Evolutionary conservation across 2,797 vertebrate genomes (phyloP).

Genomic region (Scolopax rusticola): DNA sequence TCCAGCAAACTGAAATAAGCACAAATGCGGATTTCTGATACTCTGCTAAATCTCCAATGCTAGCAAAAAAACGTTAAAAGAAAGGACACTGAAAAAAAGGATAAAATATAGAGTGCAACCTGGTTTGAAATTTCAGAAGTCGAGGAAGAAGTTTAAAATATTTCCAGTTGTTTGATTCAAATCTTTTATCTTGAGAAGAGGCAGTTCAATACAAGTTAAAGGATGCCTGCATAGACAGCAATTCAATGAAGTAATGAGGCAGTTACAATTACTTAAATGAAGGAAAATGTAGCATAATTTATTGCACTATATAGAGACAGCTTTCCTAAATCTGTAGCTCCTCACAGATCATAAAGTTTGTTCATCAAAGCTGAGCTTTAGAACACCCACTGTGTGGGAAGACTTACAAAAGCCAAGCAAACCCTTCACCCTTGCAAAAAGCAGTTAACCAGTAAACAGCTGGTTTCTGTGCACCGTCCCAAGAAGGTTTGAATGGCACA

Average conservation of each 20-base stretch:
- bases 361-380: not conserved
- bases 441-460: not conserved
- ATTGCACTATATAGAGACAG: not conserved
- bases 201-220: not conserved
- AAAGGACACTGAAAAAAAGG: not conserved
- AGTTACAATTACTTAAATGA: not conserved
- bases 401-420: not conserved
- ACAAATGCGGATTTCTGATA: not conserved
- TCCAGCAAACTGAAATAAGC: not conserved
- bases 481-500: not conserved
- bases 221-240: not conserved
- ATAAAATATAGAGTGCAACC: not conserved
- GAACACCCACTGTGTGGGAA: not conserved
- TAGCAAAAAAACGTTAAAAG: not conserved
- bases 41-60: not conserved
- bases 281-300: not conserved
- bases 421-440: not conserved
- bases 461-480: not conserved
- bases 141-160: not conserved
- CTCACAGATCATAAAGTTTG: fast-evolving
- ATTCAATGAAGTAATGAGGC: not conserved
- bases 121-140: not conserved
- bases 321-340: not conserved
- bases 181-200: not conserved
- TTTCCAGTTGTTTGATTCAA: not conserved